phyloP scores from a whole-genome alignment of 1,140 invertebrate species.

The Zaprionus taronus region DNA sequence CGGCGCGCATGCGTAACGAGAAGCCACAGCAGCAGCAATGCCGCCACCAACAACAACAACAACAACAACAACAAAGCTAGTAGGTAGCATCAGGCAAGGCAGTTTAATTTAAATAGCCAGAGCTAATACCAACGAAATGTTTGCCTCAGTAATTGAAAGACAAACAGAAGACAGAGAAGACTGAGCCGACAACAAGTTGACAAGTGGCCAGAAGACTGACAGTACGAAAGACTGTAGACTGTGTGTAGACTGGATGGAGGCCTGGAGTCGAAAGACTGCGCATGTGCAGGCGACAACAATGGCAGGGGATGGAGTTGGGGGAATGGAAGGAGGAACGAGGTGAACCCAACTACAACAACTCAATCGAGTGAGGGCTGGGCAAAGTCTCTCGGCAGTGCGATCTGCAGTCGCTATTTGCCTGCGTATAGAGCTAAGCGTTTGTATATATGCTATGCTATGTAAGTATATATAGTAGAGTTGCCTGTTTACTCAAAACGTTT shows the following conservation, averaged over 20 bases:
- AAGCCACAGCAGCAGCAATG: conserved; percentile 19
- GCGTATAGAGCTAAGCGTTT: conserved; percentile 29
- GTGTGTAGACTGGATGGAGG: conserved; percentile 1
- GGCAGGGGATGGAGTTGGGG: background rate
- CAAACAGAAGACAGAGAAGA: conserved; percentile 51
- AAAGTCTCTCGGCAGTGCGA: conserved; percentile 1
- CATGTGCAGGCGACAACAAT: conserved; percentile 60
- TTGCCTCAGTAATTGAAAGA: conserved; percentile 70
- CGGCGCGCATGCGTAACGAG: conserved; percentile 67
- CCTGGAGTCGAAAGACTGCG: conserved; percentile 43
- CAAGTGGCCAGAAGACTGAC: conserved; percentile 32
- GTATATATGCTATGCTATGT: conserved; percentile 2
- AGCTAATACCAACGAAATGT: conserved; percentile 65
- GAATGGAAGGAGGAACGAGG: background rate
- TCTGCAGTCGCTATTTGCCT: conserved; percentile 40
- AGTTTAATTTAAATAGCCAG: conserved; percentile 67
- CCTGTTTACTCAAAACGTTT: conserved; percentile 63
- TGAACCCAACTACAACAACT: conserved; percentile 37
- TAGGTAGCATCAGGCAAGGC: conserved; percentile 34
- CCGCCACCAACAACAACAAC: background rate
- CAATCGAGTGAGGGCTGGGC: conserved; percentile 45
- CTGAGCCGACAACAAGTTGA: conserved; percentile 33
- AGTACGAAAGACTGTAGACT: background rate
- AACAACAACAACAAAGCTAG: conserved; percentile 21
- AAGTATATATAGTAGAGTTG: conserved; percentile 13